Evolutionary conservation across 1,140 invertebrate species (phyloP), one percentile per base, ranked within the genome.

Genomic region (Philotrypesis tridentata): DNA sequence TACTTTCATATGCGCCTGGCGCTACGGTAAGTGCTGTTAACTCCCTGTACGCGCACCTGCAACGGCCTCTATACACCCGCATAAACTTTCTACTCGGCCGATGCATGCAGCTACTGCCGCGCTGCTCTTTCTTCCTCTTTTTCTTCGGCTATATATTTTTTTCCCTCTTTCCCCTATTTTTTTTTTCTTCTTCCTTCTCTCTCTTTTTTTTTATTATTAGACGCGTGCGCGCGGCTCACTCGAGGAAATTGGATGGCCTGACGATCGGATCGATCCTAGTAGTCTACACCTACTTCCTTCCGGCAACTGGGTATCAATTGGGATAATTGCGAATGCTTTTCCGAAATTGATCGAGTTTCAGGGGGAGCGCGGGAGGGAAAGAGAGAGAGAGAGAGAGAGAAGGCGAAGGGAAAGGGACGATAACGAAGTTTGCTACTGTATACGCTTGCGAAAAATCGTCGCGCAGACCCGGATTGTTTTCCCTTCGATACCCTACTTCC

Each of bases 21-120:
- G 9, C 70, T 17, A 40, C 73, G 77, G 84, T 87, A 88, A 89
- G 86, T 88, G 86, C 85, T 86, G 82, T 84, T 84, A 89, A 89
- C 85, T 88, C 87, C 86, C 84, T 72, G 84, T 78, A 73, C 85
- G 84, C 81, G 78, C 86, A 85, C 84, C 87, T 86, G 85, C 84
- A 85, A 78, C 82, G 72, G 61, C 68, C 74, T 23, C 48, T 60
- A 60, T 37, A 61, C 6, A 29, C 74, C 60, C n/a, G 71, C 60
- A 71, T 84, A 85, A 88, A 86, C 76, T 83, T 85, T 82, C 61
- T 48, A 75, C 61, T 72, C 79, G 73, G 31, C 74, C 84, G 83
- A 86, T 86, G 85, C 83, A 86, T 87, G 85, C 23, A 14, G 9
- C 5, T 37, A 7, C 21, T 14, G 9, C n/a, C 2, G 7, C 2